Percentiles rank a stretch among this genome's conserved stretches.
Evolutionary conservation across 2,797 vertebrate species (phyloP).

Genomic region (Thamnophis elegans): DNA sequence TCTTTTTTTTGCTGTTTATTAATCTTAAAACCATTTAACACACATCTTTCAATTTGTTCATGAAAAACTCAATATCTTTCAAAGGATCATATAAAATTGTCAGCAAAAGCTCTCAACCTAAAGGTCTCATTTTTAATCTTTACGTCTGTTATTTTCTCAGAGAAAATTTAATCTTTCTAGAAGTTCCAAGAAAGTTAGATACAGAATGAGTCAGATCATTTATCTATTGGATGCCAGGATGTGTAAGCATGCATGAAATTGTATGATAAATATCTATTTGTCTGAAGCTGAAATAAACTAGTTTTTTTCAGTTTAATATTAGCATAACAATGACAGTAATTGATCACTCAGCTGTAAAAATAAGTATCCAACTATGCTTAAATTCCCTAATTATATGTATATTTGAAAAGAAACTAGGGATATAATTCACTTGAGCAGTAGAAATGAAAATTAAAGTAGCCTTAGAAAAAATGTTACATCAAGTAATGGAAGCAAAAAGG

Average conservation of each 20-base stretch:
- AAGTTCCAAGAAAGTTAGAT: not conserved
- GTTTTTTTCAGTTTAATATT: not conserved
- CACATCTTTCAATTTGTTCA: not conserved
- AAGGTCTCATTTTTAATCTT: not conserved
- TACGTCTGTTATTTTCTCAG: not conserved
- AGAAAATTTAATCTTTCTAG: not conserved
- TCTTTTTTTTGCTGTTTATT: not conserved
- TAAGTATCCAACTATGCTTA: not conserved
- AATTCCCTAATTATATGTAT: not conserved
- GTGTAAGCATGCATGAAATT: not conserved
- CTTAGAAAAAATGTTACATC: not conserved
- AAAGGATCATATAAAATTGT: not conserved
- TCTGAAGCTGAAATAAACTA: not conserved
- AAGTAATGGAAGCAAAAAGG: not conserved
- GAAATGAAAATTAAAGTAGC: not conserved
- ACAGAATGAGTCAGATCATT: not conserved
- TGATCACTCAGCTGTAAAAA: not conserved
- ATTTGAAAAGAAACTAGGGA: not conserved
- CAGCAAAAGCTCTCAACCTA: not conserved
- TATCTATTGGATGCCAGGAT: not conserved
- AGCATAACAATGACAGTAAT: not conserved
- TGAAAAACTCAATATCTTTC: not conserved
- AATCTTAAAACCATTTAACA: not conserved
- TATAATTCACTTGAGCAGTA: not conserved
- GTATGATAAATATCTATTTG: not conserved